Evolutionary conservation across 2,113 vertebrate genomes (phyloP).

Genomic region (Ptilorrhoa leucosticta): DNA sequence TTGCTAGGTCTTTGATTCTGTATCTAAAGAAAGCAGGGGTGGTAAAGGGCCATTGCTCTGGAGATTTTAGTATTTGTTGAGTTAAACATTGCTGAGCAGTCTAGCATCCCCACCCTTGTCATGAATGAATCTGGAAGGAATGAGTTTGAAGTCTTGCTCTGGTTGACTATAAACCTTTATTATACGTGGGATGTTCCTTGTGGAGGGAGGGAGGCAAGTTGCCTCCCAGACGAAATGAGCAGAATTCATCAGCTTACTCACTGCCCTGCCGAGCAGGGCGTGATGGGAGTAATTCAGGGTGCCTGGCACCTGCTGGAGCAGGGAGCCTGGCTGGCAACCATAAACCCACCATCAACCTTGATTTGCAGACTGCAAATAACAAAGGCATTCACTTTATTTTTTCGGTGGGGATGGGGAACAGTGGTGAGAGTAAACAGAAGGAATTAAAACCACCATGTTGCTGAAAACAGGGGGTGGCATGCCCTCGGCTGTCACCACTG

Average conservation of each 20-base stretch:
- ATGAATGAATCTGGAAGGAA: constrained; percentile 77
- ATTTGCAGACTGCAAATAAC: constrained; percentile 69
- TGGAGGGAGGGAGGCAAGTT: constrained; percentile 49
- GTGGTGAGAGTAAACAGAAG: constrained; percentile 41
- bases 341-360: constrained; percentile 61
- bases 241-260: constrained; percentile 68
- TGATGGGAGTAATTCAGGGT: constrained; percentile 70
- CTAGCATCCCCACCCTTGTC: constrained; percentile 61
- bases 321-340: constrained; percentile 69
- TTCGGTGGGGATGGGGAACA: constrained; percentile 2
- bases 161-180: constrained; percentile 78
- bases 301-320: constrained; percentile 81
- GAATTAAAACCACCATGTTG: constrained; percentile 21
- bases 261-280: constrained; percentile 62
- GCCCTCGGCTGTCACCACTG: background rate
- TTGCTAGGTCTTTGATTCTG: constrained; percentile 42
- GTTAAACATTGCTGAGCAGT: constrained; percentile 70
- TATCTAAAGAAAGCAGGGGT: constrained; percentile 10
- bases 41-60: constrained; percentile 47
- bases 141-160: constrained; percentile 70
- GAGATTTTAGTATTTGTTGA: constrained; percentile 68
- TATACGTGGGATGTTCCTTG: constrained; percentile 70
- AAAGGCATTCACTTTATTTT: constrained; percentile 47
- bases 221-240: constrained; percentile 64
- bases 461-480: constrained; percentile 13